Percentiles rank a stretch among this genome's conserved stretches.
These are phyloP conservation scores for Drosophila kikkawai DNA, from an alignment of 1,140 invertebrate species.

Conservation along the genomic window DNA sequence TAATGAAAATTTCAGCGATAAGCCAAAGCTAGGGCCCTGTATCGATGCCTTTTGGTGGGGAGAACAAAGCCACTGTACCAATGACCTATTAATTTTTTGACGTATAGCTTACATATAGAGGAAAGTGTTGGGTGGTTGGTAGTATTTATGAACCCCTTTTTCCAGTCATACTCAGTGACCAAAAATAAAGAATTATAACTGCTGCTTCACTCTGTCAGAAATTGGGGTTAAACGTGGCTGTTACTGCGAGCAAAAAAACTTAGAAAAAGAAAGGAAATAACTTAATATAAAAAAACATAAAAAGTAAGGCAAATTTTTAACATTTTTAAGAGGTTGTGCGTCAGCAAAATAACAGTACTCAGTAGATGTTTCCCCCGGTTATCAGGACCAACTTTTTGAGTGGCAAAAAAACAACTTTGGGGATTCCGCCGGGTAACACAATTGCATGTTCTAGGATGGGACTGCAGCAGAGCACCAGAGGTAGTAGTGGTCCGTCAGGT, in stretches of 20 bases:
- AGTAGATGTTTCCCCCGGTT: slow-evolving; percentile 14
- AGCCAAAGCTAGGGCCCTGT: slow-evolving; percentile 14
- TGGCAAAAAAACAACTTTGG: slow-evolving; percentile 33
- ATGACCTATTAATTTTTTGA: slow-evolving; percentile 74
- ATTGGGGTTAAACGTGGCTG: slow-evolving; percentile 6
- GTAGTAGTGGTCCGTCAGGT: slow-evolving; percentile 34
- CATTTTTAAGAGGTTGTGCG: slow-evolving; percentile 25
- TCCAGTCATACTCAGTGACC: slow-evolving; percentile 6
- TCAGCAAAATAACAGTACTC: slow-evolving; percentile 18
- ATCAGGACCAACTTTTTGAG: slow-evolving; percentile 51
- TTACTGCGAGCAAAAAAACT: not conserved
- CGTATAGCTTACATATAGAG: slow-evolving; percentile 33
- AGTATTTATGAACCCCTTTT: not conserved
- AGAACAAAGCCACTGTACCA: slow-evolving; percentile 45
- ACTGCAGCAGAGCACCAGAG: slow-evolving; percentile 43
- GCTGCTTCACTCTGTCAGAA: slow-evolving; percentile 13
- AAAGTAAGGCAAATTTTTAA: not conserved
- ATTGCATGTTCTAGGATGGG: slow-evolving; percentile 54
- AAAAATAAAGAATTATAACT: slow-evolving; percentile 10
- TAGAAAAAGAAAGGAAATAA: not conserved
- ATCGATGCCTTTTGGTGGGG: slow-evolving; percentile 36
- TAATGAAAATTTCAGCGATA: slow-evolving; percentile 66
- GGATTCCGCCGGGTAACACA: slow-evolving; percentile 45
- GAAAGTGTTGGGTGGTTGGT: not conserved
- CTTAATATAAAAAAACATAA: not conserved